Evolutionary conservation across 1,140 invertebrate species (phyloP), one percentile per base, ranked within the genome.

Genomic region (Temnothorax longispinosus): DNA sequence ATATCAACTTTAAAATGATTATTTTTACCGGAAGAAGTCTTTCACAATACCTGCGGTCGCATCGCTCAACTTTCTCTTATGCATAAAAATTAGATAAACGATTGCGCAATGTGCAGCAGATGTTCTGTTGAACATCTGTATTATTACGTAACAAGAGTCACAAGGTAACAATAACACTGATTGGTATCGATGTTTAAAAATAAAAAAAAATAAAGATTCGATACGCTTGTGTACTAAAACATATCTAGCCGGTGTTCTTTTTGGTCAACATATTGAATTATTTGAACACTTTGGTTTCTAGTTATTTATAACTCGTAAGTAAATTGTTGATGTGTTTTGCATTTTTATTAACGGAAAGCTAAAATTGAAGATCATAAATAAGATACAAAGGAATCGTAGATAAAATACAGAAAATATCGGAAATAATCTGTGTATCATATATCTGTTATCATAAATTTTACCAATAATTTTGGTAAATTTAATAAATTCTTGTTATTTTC

Each of bases 51-150:
- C 15, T 78, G 60, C 15, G 15, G 38, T 62, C 50, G 32, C 32
- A 47, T 62, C 27, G 21, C 18, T 27, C 3, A 67, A 54, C 35
- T 81, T 81, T 69, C 47, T 69, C 47, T 54, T 13, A 18, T 21
- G n/a, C 32, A 69, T 69, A 69, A 69, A 69, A 69, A 65, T 1
- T 50, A 21, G n/a, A 15, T 27, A 58, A 11, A 71, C 38, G 44
- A 67, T 81, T 4, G 13, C 21, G 21, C 13, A 81, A 81, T 81
- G 56, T 54, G 5, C 21, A 44, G 27, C 78, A 56, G 47, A 81
- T 71, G 78, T 71, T 71, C 78, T n/a, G 15, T 7, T 13, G 2
- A 13, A 35, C 18, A 44, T 44, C n/a, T 67, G 64, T 67, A 13
- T 62, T 35, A 35, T 41, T 38, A 80, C 13, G 15, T 64, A 78